Evolutionary conservation across 2,888 invertebrate species (phyloP), one percentile per base, ranked within the genome.

Genomic region (Odontothrips loti): DNA sequence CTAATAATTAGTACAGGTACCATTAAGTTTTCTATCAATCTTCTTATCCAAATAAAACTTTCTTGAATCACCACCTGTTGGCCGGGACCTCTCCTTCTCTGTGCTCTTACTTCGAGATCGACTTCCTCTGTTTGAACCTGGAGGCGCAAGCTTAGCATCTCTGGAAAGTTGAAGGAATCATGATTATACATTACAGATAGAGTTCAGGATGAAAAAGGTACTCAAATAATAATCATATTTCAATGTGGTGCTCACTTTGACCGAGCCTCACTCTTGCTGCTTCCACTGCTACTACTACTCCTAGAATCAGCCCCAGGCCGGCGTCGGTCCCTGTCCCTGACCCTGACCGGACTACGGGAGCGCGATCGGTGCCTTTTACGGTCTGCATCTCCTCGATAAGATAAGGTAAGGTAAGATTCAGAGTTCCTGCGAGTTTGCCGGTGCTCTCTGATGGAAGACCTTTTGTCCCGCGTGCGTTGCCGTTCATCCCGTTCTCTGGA

Each of bases 41-140:
- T 75, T 75, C 68, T 75, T 75, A 12, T 75, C 68, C 68, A 75
- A 27, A 27, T 27, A 75, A 75, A 75, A 75, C 27, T 75, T 75
- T 23, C 68, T 75, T 27, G 68, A 75, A 27, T 75, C 68, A 75
- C 23, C 68, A 9, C 0, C 27, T 27, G 68, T 23, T 75, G 68
- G 9, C 12, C 68, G 27, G 8, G 27, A 1, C 23, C 68, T 23
- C 10, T 75, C 68, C 2, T 27, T 27, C 27, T 75, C 68, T 4
- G 23, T 8, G 27, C 68, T 75, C 23, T 75, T 75, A 75, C 68
- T 75, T 23, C 68, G 23, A 27, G 68, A 75, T 27, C 68, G 82
- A 82, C 68, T 83, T 82, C 81, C 82, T 83, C n/a, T 85, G 48
- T 85, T 83, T 82, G 86, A 83, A n/a, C 58, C 68, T 75, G 68